phyloP scores from a whole-genome alignment of 2,797 vertebrate species.

The Galaxias olidus region DNA sequence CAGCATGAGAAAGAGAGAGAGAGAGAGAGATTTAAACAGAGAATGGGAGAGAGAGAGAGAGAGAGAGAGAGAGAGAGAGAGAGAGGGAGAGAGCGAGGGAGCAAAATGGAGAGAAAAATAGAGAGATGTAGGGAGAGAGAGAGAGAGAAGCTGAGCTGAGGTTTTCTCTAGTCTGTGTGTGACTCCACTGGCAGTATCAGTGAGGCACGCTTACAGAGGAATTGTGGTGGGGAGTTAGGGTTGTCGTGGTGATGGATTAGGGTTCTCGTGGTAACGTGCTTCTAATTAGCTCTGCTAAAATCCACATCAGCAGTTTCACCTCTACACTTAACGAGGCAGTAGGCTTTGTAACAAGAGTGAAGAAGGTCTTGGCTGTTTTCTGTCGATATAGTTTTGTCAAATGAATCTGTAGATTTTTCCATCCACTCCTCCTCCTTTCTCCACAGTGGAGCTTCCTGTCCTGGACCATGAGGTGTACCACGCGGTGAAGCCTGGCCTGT shows the following conservation, averaged over 20 bases:
- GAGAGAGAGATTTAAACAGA: too few relatives aligned
- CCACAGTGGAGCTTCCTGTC: slow-evolving; percentile 83
- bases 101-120: slow-evolving; percentile 1
- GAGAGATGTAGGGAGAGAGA: neutral
- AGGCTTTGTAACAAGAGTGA: too few relatives aligned
- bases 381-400: too few relatives aligned
- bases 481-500: slow-evolving; percentile 95
- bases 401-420: slow-evolving; percentile 15
- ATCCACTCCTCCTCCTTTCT: slow-evolving; percentile 42
- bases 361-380: too few relatives aligned
- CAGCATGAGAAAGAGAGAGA: slow-evolving; percentile 26
- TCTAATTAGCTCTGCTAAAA: too few relatives aligned
- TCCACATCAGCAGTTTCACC: too few relatives aligned
- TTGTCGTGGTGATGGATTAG: too few relatives aligned
- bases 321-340: too few relatives aligned
- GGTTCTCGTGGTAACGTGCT: too few relatives aligned
- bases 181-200: slow-evolving; percentile 35
- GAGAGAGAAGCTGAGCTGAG: slow-evolving; percentile 57
- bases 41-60: slow-evolving; percentile 27
- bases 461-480: slow-evolving; percentile 95
- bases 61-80: too few relatives aligned
- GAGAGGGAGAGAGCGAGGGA: slow-evolving; percentile 26
- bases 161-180: slow-evolving; percentile 54
- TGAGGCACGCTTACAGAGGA: too few relatives aligned
- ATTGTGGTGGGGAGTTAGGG: too few relatives aligned